Percentiles rank a stretch among this genome's conserved stretches.
These are phyloP conservation scores for Allygus modestus DNA, from an alignment of 2,888 invertebrate species.

Conservation along the genomic window DNA sequence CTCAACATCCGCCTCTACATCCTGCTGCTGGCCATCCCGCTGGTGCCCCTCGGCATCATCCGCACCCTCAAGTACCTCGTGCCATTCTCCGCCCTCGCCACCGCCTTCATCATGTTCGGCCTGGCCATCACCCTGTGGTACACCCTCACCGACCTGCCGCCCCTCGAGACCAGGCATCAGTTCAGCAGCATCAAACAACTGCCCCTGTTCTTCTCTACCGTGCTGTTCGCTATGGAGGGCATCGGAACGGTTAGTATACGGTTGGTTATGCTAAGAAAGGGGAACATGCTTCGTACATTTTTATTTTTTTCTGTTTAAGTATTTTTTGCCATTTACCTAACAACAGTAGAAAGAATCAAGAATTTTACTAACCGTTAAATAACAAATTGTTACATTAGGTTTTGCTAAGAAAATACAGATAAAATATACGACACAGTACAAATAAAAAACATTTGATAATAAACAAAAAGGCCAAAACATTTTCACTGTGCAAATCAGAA, in stretches of 20 bases:
- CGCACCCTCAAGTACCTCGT: constrained; percentile 89
- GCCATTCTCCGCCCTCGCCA: constrained; percentile 93
- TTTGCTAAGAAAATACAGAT: too few relatives aligned
- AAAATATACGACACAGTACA: too few relatives aligned
- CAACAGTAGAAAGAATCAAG: too few relatives aligned
- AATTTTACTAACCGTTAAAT: too few relatives aligned
- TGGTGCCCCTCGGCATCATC: constrained; percentile 85
- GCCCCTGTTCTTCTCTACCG: constrained; percentile 96
- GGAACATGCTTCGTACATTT: too few relatives aligned
- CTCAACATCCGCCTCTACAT: constrained; percentile 80
- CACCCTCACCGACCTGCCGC: constrained; percentile 82
- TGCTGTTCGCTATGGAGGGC: constrained; percentile 98
- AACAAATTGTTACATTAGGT: too few relatives aligned
- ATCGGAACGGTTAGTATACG: constrained; percentile 86
- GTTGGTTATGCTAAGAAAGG: too few relatives aligned
- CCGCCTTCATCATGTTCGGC: constrained; percentile 86
- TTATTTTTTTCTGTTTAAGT: too few relatives aligned
- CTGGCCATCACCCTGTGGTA: constrained; percentile 91
- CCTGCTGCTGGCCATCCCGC: constrained; percentile 82
- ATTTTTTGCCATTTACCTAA: too few relatives aligned
- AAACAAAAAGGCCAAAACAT: too few relatives aligned
- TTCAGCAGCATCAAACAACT: constrained; percentile 74
- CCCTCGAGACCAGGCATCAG: constrained; percentile 77
- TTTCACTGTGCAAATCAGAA: too few relatives aligned
- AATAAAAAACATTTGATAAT: too few relatives aligned